Percentiles rank a stretch among this genome's conserved stretches.
Conservation (phyloP, 2,888 invertebrate species). For the Micropterix aruncella region DNA sequence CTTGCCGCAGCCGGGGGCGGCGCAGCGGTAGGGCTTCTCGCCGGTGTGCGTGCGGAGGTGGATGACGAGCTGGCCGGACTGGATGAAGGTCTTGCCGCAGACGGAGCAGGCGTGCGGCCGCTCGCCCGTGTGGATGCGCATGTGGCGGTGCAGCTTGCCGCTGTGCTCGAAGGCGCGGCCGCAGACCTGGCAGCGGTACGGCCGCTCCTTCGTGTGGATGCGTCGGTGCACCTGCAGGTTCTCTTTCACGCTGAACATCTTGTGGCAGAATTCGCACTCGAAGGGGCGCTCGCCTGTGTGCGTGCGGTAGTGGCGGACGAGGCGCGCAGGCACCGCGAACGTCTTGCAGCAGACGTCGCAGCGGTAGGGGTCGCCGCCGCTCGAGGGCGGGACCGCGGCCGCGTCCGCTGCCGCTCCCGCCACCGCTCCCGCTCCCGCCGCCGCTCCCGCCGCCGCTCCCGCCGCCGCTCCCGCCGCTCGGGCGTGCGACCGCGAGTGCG, state of each 20-base stretch:
- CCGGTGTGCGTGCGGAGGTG: slow-evolving; percentile 84
- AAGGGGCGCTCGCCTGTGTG: slow-evolving; percentile 87
- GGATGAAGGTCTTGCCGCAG: slow-evolving; percentile 82
- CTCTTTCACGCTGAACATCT: slow-evolving; percentile 86
- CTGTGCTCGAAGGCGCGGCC: slow-evolving; percentile 83
- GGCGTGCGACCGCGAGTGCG: slow-evolving; percentile 51
- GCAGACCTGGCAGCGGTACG: slow-evolving; percentile 81
- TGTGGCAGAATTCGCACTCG: slow-evolving; percentile 83
- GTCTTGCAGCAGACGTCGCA: slow-evolving; percentile 86
- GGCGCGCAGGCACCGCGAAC: slow-evolving; percentile 78
- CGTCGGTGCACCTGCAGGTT: slow-evolving; percentile 81
- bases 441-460: slow-evolving; percentile 22
- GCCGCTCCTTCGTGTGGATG: slow-evolving; percentile 84
- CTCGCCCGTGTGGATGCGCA: slow-evolving; percentile 83
- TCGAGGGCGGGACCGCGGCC: slow-evolving; percentile 17
- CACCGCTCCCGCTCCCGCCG: slow-evolving; percentile 14
- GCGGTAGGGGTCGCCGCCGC: slow-evolving; percentile 58
- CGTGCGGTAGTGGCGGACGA: slow-evolving; percentile 75
- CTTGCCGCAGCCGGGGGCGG: slow-evolving; percentile 71
- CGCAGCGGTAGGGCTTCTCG: slow-evolving; percentile 74
- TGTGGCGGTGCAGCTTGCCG: slow-evolving; percentile 79
- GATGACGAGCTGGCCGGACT: slow-evolving; percentile 81
- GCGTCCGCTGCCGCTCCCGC: slow-evolving; percentile 22
- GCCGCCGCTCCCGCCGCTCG: slow-evolving; percentile 13
- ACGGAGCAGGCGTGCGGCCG: slow-evolving; percentile 80